A percentile compares a stretch with the other conserved stretches of the same genome.
phyloP scores from a whole-genome alignment of 35 echinoderm and acorn worm species.

The Ophioderma brevispina region DNA sequence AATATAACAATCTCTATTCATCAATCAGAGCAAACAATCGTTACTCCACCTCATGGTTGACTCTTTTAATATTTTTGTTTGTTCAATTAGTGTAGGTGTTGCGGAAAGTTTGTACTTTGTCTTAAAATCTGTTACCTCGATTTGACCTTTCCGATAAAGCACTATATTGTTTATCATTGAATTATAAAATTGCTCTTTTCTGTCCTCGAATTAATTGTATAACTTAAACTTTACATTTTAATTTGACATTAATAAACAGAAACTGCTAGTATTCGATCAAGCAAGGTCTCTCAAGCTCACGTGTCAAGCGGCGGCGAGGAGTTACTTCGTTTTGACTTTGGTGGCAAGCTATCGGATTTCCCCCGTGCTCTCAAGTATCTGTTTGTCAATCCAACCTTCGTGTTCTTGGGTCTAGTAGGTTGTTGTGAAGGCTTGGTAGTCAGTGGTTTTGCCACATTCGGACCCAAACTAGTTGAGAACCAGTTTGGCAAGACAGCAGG shows the following conservation, averaged over 20 bases:
- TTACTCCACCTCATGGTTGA: too few relatives aligned
- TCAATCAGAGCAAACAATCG: too few relatives aligned
- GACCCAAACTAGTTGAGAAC: conserved; percentile 74
- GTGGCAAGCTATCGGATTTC: conserved; percentile 32
- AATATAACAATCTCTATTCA: too few relatives aligned
- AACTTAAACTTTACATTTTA: background rate
- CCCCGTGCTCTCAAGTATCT: conserved; percentile 53
- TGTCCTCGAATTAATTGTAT: background rate
- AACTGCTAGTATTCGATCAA: conserved; percentile 49
- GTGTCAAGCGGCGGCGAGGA: conserved; percentile 4
- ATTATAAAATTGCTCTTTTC: too few relatives aligned
- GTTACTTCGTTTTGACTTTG: conserved; percentile 31
- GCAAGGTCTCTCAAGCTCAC: conserved; percentile 70
- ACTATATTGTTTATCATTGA: too few relatives aligned
- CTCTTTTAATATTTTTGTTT: too few relatives aligned
- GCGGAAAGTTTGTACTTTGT: too few relatives aligned
- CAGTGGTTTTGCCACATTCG: conserved; percentile 51
- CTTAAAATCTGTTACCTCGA: too few relatives aligned
- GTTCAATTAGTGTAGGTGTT: too few relatives aligned
- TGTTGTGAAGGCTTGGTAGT: conserved; percentile 53
- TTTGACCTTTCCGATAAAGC: too few relatives aligned
- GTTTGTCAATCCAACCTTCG: conserved; percentile 63
- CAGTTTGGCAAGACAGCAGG: conserved; percentile 54
- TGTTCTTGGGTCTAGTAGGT: conserved; percentile 40
- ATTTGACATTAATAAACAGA: conserved; percentile 37